Evolutionary conservation across 1,140 invertebrate species (phyloP), one percentile per base, ranked within the genome.

Genomic region (Drosophila murphyi): DNA sequence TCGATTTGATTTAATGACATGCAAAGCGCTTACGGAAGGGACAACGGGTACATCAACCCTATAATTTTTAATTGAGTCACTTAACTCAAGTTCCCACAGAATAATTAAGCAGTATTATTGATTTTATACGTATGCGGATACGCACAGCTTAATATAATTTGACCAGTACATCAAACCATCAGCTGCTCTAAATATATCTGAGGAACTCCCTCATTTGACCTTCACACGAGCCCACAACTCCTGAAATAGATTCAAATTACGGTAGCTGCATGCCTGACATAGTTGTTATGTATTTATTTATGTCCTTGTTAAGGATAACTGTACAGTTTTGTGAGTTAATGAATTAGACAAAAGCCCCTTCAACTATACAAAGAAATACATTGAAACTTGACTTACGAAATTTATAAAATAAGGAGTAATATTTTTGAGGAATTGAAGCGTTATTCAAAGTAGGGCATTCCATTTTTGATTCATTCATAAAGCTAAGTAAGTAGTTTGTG

Each of bases 61-160:
- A 54, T 48, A 71, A 68, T 54, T 60, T 73, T 68, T 54, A 68
- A 73, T 60, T 68, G 48, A 5, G 34, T 3, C 32, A 56, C n/a
- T 31, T 47, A 4, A 52, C 8, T 43, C 47, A 51, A 51, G 63
- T 70, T 52, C 31, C 41, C 59, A 12, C 8, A 50, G 34, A 65
- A 55, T 62, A 48, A 56, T 31, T 29, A 32, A 41, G 41, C 45
- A 8, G 51, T 50, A 28, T 61, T 28, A 61, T 73, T 41, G 60
- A 64, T 71, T 64, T 31, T 37, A 62, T 35, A 45, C 8, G 47
- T 45, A 20, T 20, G 20, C 20, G 12, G n/a, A 56, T 37, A 39
- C 8, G 54, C 37, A 6, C 28, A 45, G 39, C 59, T 35, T 31
- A 69, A 69, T 55, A 60, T 54, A 72, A 43, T 47, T 60, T 60